Evolutionary conservation across 2,113 vertebrate genomes (phyloP).

Genomic region (Brevimyrus niger): DNA sequence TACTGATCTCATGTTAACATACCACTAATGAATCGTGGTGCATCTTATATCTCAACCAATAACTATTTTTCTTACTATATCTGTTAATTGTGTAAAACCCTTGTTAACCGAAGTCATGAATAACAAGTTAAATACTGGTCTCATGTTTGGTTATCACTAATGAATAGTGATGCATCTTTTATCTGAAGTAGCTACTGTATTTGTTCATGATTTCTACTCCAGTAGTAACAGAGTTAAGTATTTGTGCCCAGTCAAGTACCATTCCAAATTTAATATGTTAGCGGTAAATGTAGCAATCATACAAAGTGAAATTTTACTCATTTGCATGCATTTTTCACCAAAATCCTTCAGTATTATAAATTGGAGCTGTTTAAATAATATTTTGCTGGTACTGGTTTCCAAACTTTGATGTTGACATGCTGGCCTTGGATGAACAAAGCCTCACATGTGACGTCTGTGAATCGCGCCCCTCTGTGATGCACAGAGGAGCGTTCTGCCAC

Average conservation of each 20-base stretch:
- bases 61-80: background rate
- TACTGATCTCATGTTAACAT: background rate
- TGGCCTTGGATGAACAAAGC: background rate
- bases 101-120: background rate
- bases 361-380: background rate
- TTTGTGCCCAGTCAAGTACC: background rate
- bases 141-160: background rate
- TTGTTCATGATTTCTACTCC: background rate
- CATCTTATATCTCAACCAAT: background rate
- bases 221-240: background rate
- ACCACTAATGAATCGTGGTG: background rate
- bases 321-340: background rate
- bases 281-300: background rate
- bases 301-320: background rate
- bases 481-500: conserved; percentile 18
- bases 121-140: background rate
- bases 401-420: background rate
- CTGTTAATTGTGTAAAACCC: background rate
- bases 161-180: background rate
- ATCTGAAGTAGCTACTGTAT: background rate
- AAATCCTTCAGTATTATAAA: background rate
- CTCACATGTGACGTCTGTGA: background rate
- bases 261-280: background rate
- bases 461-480: background rate
- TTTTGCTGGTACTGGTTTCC: background rate